Evolutionary conservation across 2,888 invertebrate genomes (phyloP), one percentile per base, ranked within the genome.

Genomic region (Dolomedes plantarius): DNA sequence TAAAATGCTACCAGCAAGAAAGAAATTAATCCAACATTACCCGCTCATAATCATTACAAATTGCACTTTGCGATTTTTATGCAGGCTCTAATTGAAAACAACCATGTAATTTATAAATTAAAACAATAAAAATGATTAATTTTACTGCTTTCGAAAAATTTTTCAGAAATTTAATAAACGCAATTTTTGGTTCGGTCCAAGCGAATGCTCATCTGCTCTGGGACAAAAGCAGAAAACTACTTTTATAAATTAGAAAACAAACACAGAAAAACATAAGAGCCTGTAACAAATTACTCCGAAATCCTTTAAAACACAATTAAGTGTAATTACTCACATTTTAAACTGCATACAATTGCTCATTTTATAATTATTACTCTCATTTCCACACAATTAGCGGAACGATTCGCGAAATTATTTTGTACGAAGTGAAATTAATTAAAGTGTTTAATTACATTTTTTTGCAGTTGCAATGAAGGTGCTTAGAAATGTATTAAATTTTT

Each of bases 241-340:
- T 56, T 56, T 3, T 23, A 56, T 23, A 56, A 56, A 56, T 56
- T 56, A 56, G 23, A 23, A 56, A 23, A 23, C 23, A 56, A 56
- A 23, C 16, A 9, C 46, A 46, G 46, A 56, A 56, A 23, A 56
- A 56, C 16, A 19, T 23, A 23, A 56, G 56, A 11, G 23, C 56
- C 23, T 56, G 56, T 56, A 56, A 56, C 56, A 56, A 56, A 56
- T 56, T 56, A 56, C 56, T 23, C 56, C 56, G 56, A 56, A 56
- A 56, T 56, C 56, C 19, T 56, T 23, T 56, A 56, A 56, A 56
- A 56, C 56, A 56, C 56, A 56, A 56, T 56, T 56, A 56, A 56
- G 56, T 23, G 56, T 23, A 56, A 56, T 56, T 56, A 56, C 56
- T 56, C 56, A 23, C 23, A 56, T 56, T 56, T 56, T 56, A 56